Evolutionary conservation across 2,888 invertebrate genomes (phyloP).

Genomic region (Chaetogeoica ovagalla): DNA sequence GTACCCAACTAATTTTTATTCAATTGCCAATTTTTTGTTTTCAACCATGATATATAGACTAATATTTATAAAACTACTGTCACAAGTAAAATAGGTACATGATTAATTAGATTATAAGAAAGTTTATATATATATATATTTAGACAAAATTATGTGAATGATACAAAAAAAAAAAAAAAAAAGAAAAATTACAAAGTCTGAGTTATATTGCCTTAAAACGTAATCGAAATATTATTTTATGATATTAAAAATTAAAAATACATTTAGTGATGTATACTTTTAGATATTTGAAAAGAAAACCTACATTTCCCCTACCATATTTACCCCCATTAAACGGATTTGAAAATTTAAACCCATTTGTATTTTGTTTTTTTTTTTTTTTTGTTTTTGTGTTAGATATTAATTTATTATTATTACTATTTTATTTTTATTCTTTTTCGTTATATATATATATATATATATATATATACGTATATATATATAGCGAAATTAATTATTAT

Average conservation of each 20-base stretch:
- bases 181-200: constrained; percentile 38
- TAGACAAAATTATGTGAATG: background rate
- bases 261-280: constrained; percentile 45
- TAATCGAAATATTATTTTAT: constrained; percentile 29
- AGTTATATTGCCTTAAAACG: constrained; percentile 51
- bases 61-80: too few species aligned
- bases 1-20: too few species aligned
- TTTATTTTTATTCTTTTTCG: constrained; percentile 12
- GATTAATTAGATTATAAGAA: background rate
- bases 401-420: constrained; percentile 42
- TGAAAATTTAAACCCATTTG: constrained; percentile 22
- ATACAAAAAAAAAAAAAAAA: constrained; percentile 9
- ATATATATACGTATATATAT: constrained; percentile 12
- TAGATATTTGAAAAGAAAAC: background rate
- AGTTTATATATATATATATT: background rate
- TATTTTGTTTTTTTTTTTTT: constrained; percentile 35
- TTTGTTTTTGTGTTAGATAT: constrained; percentile 43
- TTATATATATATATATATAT: constrained; percentile 16
- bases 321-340: background rate
- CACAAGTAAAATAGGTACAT: too few species aligned
- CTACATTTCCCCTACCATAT: background rate
- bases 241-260: constrained; percentile 28
- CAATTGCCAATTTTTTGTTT: too few species aligned
- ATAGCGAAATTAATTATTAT: too few species aligned
- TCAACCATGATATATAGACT: too few species aligned